These are phyloP conservation scores for Heliconius aoede DNA, from an alignment of 2,888 invertebrate genomes.

Conservation along the genomic window DNA sequence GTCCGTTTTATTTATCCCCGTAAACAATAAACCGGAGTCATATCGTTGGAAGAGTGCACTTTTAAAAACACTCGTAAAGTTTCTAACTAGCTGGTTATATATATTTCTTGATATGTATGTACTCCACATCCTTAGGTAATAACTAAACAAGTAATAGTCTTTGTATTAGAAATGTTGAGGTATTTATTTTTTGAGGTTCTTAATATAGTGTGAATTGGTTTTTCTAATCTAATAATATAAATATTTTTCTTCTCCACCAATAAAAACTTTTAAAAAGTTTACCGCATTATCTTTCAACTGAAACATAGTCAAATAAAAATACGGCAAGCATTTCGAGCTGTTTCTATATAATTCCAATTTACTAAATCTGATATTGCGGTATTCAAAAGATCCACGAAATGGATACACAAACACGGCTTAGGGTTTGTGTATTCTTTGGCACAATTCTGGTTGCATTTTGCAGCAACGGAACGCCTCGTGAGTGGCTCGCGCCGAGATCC, in stretches of 20 bases:
- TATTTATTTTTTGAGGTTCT: background rate
- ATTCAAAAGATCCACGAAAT: constrained; percentile 29
- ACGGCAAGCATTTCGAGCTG: constrained; percentile 4
- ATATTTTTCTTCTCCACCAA: background rate
- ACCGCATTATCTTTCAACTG: constrained; percentile 3
- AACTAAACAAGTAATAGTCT: no score
- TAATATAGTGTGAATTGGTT: no score
- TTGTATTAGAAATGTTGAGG: no score
- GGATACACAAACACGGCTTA: constrained; percentile 65
- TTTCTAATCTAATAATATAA: no score
- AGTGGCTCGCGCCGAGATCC: constrained; percentile 64
- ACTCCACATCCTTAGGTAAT: background rate
- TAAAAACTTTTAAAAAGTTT: background rate
- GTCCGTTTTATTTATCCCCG: constrained; percentile 43
- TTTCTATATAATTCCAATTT: constrained; percentile 29
- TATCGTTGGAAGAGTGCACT: constrained; percentile 39
- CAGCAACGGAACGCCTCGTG: constrained; percentile 62
- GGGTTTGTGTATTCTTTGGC: constrained; percentile 50
- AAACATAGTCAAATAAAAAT: background rate
- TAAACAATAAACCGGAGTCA: constrained; percentile 36
- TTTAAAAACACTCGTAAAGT: constrained; percentile 60
- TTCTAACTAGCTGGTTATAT: constrained; percentile 51
- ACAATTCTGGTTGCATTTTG: constrained; percentile 67
- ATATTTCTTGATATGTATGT: constrained; percentile 7
- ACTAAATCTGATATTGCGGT: constrained; percentile 25